phyloP scores from a whole-genome alignment of 2,113 vertebrate species.

The Lynx canadensis region DNA sequence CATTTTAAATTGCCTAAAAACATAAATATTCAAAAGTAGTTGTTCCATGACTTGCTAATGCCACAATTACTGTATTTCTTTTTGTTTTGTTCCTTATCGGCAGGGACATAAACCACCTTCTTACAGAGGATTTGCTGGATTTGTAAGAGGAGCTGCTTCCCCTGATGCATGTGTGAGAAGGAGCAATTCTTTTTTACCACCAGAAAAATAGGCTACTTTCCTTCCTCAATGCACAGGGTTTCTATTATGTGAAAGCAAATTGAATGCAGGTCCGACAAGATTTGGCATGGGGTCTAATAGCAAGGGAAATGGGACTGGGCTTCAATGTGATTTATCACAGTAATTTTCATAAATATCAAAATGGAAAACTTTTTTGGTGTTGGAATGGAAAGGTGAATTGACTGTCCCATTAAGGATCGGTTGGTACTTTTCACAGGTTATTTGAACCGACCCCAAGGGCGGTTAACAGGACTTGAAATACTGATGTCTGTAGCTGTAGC shows the following conservation, averaged over 20 bases:
- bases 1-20: constrained; percentile 35
- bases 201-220: constrained; percentile 48
- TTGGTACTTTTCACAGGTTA: constrained; percentile 34
- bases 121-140: neutral
- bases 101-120: neutral
- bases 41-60: neutral
- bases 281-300: constrained; percentile 55
- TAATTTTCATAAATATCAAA: constrained; percentile 75
- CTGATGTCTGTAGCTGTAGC: neutral
- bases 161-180: neutral
- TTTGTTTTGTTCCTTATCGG: constrained; percentile 57
- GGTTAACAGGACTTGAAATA: constrained; percentile 58
- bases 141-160: constrained; percentile 16
- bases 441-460: constrained; percentile 42
- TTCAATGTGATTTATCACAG: constrained; percentile 60
- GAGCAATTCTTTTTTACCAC: constrained; percentile 17
- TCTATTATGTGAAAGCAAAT: constrained; percentile 58
- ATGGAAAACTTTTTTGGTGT: constrained; percentile 58
- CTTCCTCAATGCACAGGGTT: constrained; percentile 13
- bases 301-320: constrained; percentile 51
- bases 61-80: neutral
- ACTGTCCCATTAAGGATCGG: constrained; percentile 42
- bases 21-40: constrained; percentile 29
- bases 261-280: constrained; percentile 6
- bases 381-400: constrained; percentile 56